These are phyloP conservation scores for Regulus satrapa DNA, from an alignment of 2,113 vertebrate species.

Conservation along the genomic window DNA sequence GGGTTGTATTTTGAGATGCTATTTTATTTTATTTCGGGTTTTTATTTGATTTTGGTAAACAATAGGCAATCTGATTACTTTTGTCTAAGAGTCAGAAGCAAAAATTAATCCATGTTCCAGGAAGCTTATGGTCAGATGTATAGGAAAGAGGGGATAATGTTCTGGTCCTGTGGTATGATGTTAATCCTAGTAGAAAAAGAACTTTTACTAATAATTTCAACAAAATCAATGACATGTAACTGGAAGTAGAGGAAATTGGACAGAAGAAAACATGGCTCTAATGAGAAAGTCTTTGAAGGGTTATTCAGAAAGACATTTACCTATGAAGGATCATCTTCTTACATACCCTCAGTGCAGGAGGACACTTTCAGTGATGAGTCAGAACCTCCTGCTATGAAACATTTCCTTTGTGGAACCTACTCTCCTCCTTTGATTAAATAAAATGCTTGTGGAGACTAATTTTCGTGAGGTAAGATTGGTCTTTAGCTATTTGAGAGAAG, in stretches of 20 bases:
- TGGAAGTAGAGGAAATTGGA: neutral
- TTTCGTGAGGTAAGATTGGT: neutral
- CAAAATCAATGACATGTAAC: neutral
- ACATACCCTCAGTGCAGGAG: neutral
- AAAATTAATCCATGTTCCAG: neutral
- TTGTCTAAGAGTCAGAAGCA: neutral
- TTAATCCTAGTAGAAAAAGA: neutral
- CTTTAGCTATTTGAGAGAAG: neutral
- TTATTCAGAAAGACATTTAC: neutral
- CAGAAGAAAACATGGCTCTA: neutral
- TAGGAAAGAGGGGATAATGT: neutral
- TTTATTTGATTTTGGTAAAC: neutral
- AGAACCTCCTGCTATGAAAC: neutral
- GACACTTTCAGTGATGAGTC: neutral
- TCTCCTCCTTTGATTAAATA: neutral
- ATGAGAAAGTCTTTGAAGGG: neutral
- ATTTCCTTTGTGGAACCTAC: neutral
- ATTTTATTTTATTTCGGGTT: fast-evolving
- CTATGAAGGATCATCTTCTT: neutral
- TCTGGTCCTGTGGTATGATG: neutral
- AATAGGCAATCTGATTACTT: neutral
- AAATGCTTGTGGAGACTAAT: neutral
- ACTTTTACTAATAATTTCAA: neutral
- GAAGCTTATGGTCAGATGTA: neutral
- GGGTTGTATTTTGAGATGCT: neutral